phyloP scores from a whole-genome alignment of 2,888 invertebrate genomes.

The Ectemnius cavifrons region DNA sequence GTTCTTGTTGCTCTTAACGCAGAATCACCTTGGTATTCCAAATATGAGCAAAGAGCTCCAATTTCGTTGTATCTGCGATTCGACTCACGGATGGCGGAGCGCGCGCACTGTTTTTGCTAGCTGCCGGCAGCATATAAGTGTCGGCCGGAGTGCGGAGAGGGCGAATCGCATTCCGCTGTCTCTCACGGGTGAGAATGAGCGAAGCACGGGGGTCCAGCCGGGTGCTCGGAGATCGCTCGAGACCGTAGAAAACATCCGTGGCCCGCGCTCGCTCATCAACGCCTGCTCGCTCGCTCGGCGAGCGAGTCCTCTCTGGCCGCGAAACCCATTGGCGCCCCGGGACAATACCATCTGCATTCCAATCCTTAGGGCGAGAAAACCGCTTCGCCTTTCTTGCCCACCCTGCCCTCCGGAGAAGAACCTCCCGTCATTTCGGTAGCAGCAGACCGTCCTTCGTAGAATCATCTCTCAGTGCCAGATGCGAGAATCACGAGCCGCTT shows the following conservation, averaged over 20 bases:
- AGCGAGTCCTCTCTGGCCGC: conserved; percentile 42
- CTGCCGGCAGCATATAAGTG: conserved; percentile 60
- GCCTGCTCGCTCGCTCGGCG: no score
- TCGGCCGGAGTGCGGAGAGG: conserved; percentile 40
- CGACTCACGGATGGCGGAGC: conserved; percentile 4
- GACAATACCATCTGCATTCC: conserved; percentile 76
- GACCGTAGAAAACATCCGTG: conserved; percentile 72
- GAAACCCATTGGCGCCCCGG: conserved; percentile 73
- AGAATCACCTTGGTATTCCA: no score
- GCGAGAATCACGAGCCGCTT: neutral
- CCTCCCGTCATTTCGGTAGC: neutral
- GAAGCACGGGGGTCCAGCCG: conserved; percentile 30
- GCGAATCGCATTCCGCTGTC: conserved; percentile 71
- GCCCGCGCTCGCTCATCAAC: conserved; percentile 73
- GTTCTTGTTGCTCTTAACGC: no score
- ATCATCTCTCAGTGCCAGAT: neutral
- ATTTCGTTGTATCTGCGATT: conserved; percentile 8
- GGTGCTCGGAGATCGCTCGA: conserved; percentile 35
- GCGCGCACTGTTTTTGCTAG: conserved; percentile 62
- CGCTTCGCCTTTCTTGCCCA: conserved; percentile 44
- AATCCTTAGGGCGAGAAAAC: conserved; percentile 65
- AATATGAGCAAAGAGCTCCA: no score
- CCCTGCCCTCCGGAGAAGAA: conserved; percentile 8
- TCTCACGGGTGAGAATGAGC: conserved; percentile 69
- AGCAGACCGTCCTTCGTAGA: conserved; percentile 14